These are phyloP conservation scores for Chaenocephalus aceratus DNA, from an alignment of 2,113 vertebrate genomes.

Conservation along the genomic window DNA sequence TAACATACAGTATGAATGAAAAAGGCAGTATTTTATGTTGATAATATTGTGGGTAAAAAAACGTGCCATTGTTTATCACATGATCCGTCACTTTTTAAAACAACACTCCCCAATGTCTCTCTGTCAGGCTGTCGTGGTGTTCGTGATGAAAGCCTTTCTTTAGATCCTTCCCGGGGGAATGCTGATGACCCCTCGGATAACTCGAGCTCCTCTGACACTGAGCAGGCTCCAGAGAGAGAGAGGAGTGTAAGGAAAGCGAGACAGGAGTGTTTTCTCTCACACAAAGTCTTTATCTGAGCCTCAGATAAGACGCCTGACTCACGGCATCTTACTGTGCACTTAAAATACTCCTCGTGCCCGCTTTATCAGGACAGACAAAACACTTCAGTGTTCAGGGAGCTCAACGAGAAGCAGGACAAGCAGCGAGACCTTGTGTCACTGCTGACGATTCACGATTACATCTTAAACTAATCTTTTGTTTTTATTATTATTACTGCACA, in stretches of 20 bases:
- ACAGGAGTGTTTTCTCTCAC: slow-evolving; percentile 46
- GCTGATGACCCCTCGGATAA: slow-evolving; percentile 35
- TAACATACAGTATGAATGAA: too few species aligned
- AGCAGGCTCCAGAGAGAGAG: slow-evolving; percentile 28
- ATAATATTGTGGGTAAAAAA: too few species aligned
- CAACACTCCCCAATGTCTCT: neutral
- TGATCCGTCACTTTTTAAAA: neutral
- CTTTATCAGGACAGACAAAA: slow-evolving; percentile 43
- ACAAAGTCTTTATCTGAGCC: slow-evolving; percentile 32
- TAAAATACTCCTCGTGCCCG: slow-evolving; percentile 52
- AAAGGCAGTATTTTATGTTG: too few species aligned
- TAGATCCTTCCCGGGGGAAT: slow-evolving; percentile 12
- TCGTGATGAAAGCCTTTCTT: slow-evolving; percentile 4
- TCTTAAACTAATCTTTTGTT: too few species aligned
- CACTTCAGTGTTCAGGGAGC: slow-evolving; percentile 3
- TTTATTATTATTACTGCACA: too few species aligned
- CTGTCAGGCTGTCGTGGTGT: slow-evolving; percentile 12
- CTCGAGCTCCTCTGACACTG: slow-evolving; percentile 41
- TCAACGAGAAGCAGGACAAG: neutral
- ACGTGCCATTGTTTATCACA: too few species aligned
- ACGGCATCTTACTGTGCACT: slow-evolving; percentile 41
- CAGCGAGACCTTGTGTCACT: neutral
- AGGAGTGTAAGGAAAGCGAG: slow-evolving; percentile 30
- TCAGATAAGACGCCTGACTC: slow-evolving; percentile 40
- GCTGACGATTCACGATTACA: too few species aligned